These are phyloP conservation scores for Drosophila kohkoa DNA, from an alignment of 1,140 invertebrate genomes.

Conservation along the genomic window DNA sequence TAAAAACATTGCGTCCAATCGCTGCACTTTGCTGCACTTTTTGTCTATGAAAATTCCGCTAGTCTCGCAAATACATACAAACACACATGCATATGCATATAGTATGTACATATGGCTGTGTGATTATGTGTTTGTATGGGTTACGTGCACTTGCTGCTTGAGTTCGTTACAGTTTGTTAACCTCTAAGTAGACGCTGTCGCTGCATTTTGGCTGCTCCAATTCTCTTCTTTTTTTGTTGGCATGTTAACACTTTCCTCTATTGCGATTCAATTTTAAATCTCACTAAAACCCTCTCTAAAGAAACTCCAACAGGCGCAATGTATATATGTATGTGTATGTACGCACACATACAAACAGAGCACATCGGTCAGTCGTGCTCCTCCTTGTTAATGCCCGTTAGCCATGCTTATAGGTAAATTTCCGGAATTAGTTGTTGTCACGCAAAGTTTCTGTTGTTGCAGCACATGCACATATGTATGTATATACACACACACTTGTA, in stretches of 20 bases:
- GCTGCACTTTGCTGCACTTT: slow-evolving; percentile 23
- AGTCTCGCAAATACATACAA: slow-evolving; percentile 3
- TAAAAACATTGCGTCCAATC: slow-evolving; percentile 30
- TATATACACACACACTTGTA: slow-evolving; percentile 2
- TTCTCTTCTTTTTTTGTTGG: slow-evolving; percentile 21
- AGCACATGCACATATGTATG: slow-evolving; percentile 47
- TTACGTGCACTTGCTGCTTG: slow-evolving; percentile 55
- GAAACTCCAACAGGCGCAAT: background rate
- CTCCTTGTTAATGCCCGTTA: slow-evolving; percentile 48
- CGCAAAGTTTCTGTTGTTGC: slow-evolving; percentile 64
- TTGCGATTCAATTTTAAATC: slow-evolving; percentile 51
- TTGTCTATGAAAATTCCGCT: slow-evolving; percentile 31
- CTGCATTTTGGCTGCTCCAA: slow-evolving; percentile 40
- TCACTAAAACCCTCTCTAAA: slow-evolving; percentile 17
- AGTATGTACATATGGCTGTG: slow-evolving; percentile 3
- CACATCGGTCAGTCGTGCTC: slow-evolving; percentile 35
- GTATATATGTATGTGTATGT: background rate
- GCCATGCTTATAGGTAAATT: slow-evolving; percentile 63
- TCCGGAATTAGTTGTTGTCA: slow-evolving; percentile 71
- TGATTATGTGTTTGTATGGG: slow-evolving; percentile 22
- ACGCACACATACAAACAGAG: background rate
- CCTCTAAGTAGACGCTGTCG: slow-evolving; percentile 35
- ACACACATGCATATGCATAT: slow-evolving; percentile 12
- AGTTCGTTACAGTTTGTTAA: slow-evolving; percentile 73
- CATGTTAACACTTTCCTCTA: slow-evolving; percentile 58